Evolutionary conservation across 2,888 invertebrate species (phyloP).

Genomic region (Folsomia manolachei): DNA sequence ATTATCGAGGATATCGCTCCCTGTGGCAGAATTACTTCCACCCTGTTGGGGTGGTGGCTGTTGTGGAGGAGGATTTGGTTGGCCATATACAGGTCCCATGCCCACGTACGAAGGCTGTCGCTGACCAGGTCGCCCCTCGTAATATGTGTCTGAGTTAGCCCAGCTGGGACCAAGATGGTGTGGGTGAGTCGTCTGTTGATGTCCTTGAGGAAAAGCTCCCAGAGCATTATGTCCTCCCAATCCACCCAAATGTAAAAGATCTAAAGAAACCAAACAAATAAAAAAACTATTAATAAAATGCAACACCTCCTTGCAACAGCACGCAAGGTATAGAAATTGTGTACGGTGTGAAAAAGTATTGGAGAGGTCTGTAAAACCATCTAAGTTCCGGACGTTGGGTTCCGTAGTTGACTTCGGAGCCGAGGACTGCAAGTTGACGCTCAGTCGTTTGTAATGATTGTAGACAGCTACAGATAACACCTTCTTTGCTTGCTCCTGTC

Average conservation of each 20-base stretch:
- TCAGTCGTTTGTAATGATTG: conserved; percentile 97
- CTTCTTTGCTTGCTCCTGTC: conserved; percentile 96
- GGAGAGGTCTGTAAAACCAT: conserved; percentile 48
- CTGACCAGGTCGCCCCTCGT: conserved; percentile 45
- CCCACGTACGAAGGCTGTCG: conserved; percentile 36
- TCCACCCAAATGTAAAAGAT: conserved; percentile 80
- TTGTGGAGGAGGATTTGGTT: conserved; percentile 31
- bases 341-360: conserved; percentile 47
- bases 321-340: conserved; percentile 12
- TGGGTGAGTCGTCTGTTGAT: conserved; percentile 40
- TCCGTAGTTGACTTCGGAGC: conserved; percentile 46
- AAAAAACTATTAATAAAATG: conserved; percentile 3
- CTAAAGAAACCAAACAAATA: conserved; percentile 57
- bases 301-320: background rate
- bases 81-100: conserved; percentile 33
- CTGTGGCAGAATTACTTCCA: conserved; percentile 48
- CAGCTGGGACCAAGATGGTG: conserved; percentile 48
- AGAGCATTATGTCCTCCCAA: conserved; percentile 68
- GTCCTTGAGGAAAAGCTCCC: conserved; percentile 54
- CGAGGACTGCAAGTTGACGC: conserved; percentile 75
- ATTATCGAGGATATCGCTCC: conserved; percentile 77
- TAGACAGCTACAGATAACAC: conserved; percentile 97
- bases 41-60: conserved; percentile 9
- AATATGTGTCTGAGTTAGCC: conserved; percentile 50
- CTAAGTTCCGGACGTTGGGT: conserved; percentile 43